Evolutionary conservation across 2,888 invertebrate genomes (phyloP).

Genomic region (Anodontia alba): DNA sequence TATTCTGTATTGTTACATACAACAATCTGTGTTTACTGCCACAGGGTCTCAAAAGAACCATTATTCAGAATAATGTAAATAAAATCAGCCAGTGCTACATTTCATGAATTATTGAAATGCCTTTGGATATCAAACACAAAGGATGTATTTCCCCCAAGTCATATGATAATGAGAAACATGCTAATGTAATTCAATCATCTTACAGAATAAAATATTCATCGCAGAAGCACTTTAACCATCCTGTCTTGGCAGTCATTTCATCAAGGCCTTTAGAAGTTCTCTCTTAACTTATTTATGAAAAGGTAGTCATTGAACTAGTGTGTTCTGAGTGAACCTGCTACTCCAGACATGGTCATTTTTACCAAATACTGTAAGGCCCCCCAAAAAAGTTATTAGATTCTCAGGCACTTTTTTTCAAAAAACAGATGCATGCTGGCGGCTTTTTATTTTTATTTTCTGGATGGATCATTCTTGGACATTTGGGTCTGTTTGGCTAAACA

Average conservation of each 20-base stretch:
- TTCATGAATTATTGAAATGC: not conserved
- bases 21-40: too few species aligned
- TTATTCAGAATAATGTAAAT: too few species aligned
- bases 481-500: too few species aligned
- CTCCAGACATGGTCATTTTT: too few species aligned
- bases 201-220: not conserved
- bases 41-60: too few species aligned
- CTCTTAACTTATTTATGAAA: not conserved
- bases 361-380: too few species aligned
- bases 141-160: not conserved
- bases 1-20: too few species aligned
- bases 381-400: too few species aligned
- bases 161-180: slow-evolving; percentile 13
- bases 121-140: not conserved
- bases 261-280: not conserved
- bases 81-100: not conserved
- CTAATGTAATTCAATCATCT: not conserved
- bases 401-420: too few species aligned
- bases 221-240: not conserved
- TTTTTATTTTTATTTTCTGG: too few species aligned
- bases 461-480: too few species aligned
- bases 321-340: not conserved
- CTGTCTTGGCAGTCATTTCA: not conserved
- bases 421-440: too few species aligned
- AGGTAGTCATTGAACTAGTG: not conserved